A percentile compares a stretch with the other conserved stretches of the same genome.
These are phyloP conservation scores for Enteromius treurensis DNA, from an alignment of 2,797 vertebrate genomes.

Conservation along the genomic window DNA sequence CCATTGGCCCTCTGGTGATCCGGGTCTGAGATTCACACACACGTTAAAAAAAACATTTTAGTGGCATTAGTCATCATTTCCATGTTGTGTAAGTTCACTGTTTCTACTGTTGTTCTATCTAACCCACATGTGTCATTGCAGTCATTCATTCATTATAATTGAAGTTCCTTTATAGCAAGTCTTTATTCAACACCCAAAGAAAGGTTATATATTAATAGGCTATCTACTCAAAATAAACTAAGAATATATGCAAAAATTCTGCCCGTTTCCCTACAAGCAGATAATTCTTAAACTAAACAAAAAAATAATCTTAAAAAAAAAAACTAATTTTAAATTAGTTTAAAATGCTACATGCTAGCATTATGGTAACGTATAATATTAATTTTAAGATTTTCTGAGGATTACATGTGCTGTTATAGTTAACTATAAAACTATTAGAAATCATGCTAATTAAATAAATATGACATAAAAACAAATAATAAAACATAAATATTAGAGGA, in stretches of 20 bases:
- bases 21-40: conserved; percentile 79
- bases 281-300: background rate
- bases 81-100: background rate
- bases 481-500: background rate
- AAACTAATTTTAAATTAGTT: background rate
- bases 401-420: background rate
- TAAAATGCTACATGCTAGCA: background rate
- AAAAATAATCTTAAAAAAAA: background rate
- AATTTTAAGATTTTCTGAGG: background rate
- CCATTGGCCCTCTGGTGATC: conserved; percentile 93
- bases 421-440: too few species aligned
- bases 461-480: background rate
- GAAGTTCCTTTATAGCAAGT: background rate
- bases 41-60: background rate
- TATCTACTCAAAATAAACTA: background rate
- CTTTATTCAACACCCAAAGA: background rate
- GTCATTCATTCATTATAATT: background rate
- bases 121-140: background rate
- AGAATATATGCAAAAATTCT: background rate
- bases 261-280: background rate
- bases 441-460: background rate
- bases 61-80: background rate
- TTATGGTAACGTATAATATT: background rate
- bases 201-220: background rate
- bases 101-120: background rate